Conservation (phyloP, 1,140 invertebrate genomes). For the Drosophila nigromelanica region DNA sequence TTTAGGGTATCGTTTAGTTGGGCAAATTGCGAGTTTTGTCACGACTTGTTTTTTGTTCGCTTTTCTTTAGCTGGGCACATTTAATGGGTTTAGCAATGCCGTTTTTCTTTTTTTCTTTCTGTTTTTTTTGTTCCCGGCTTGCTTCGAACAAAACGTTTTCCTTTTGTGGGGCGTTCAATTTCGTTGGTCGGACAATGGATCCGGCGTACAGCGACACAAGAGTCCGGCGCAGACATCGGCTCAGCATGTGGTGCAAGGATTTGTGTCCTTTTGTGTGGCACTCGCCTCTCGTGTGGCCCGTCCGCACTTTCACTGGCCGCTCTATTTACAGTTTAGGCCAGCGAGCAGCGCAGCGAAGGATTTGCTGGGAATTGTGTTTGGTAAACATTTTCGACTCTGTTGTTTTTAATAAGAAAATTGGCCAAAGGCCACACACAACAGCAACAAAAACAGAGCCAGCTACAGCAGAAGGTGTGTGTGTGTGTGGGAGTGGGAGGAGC, state of each 20-base stretch:
- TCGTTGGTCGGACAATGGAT: slow-evolving; percentile 27
- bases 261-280: slow-evolving; percentile 57
- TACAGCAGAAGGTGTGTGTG: neutral
- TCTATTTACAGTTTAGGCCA: slow-evolving; percentile 77
- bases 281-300: slow-evolving; percentile 22
- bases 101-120: slow-evolving; percentile 23
- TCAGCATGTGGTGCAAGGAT: slow-evolving; percentile 72
- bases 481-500: too few species aligned
- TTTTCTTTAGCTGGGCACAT: slow-evolving; percentile 53
- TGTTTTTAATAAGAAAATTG: slow-evolving; percentile 82
- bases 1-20: slow-evolving; percentile 16
- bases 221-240: slow-evolving; percentile 37
- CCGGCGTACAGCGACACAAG: neutral
- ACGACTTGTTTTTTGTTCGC: slow-evolving; percentile 8
- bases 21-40: neutral
- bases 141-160: slow-evolving; percentile 48
- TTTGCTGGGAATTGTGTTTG: slow-evolving; percentile 79
- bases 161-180: slow-evolving; percentile 40
- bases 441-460: neutral
- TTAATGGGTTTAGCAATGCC: slow-evolving; percentile 68
- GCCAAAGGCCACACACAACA: slow-evolving; percentile 71
- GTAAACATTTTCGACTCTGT: slow-evolving; percentile 80
- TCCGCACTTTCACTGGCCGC: slow-evolving; percentile 75
- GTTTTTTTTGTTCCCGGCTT: neutral
- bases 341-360: slow-evolving; percentile 43